Percentiles rank a stretch among this genome's conserved stretches.
These are phyloP conservation scores for Melanerpes aurifrons DNA, from an alignment of 2,113 vertebrate species.

Conservation along the genomic window DNA sequence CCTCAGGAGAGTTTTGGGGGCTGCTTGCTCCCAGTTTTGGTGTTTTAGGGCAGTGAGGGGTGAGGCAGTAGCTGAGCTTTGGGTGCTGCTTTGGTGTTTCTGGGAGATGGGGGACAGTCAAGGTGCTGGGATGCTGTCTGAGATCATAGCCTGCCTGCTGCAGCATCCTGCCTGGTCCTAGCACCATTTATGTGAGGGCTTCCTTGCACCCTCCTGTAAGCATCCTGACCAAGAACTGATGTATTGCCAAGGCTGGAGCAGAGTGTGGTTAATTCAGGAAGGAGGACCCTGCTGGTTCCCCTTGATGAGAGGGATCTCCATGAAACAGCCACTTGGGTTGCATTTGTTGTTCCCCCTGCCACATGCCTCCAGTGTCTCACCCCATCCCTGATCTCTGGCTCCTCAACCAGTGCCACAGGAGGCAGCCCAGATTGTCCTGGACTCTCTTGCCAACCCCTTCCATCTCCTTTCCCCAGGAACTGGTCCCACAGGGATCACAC, in stretches of 20 bases:
- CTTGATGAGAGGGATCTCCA: background rate
- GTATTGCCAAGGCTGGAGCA: background rate
- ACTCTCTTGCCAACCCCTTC: background rate
- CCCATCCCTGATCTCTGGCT: background rate
- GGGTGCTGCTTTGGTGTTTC: background rate
- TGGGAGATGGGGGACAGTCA: background rate
- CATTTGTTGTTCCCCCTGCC: background rate
- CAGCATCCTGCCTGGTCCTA: background rate
- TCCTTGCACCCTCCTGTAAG: rapidly evolving
- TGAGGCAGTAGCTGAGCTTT: background rate
- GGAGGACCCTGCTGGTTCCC: background rate
- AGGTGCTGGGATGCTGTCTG: background rate
- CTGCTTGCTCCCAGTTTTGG: background rate
- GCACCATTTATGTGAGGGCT: rapidly evolving
- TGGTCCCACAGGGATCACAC: rapidly evolving
- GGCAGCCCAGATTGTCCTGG: background rate
- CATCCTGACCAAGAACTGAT: background rate
- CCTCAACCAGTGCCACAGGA: background rate
- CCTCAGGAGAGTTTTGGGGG: background rate
- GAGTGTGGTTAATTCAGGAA: background rate
- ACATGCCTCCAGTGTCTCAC: rapidly evolving
- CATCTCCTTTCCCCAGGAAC: background rate
- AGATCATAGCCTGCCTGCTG: background rate
- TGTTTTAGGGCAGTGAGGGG: rapidly evolving
- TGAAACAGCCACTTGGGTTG: rapidly evolving